Percentiles rank a stretch among this genome's conserved stretches.
phyloP scores from a whole-genome alignment of 2,113 vertebrate genomes.

The Haemorhous mexicanus region DNA sequence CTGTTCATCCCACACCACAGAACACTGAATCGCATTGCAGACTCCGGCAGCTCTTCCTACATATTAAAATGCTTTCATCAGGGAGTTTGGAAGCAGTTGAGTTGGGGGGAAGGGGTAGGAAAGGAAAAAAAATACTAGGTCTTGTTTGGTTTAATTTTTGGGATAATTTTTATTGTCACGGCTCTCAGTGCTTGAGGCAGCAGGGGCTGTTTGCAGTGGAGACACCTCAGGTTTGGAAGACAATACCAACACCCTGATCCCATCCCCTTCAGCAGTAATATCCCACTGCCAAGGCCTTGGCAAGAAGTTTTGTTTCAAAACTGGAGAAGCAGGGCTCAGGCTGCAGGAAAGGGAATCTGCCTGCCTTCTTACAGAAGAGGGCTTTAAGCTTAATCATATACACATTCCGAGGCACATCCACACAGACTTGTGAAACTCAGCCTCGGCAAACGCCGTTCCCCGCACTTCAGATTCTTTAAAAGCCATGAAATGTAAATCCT shows the following conservation, averaged over 20 bases:
- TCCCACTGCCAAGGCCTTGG: neutral
- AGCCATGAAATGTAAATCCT: neutral
- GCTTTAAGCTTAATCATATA: neutral
- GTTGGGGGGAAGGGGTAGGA: fast-evolving
- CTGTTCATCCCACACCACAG: constrained; percentile 33
- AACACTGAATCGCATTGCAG: constrained; percentile 5
- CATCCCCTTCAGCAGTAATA: neutral
- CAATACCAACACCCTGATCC: neutral
- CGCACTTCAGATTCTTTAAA: neutral
- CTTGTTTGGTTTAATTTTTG: neutral
- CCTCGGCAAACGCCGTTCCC: neutral
- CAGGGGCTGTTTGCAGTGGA: neutral
- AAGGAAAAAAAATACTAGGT: neutral
- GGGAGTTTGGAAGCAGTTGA: neutral
- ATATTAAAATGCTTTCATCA: constrained; percentile 12
- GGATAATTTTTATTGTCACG: neutral
- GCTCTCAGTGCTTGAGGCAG: neutral
- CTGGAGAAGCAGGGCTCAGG: neutral
- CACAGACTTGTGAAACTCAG: neutral
- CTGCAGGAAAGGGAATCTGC: neutral
- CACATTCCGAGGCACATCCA: neutral
- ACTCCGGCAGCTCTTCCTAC: constrained; percentile 29
- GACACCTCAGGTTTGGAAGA: neutral
- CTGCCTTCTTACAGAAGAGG: neutral
- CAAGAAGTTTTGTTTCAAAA: neutral